Conservation (phyloP, 1,140 invertebrate genomes). For the Drosophila repleta region DNA sequence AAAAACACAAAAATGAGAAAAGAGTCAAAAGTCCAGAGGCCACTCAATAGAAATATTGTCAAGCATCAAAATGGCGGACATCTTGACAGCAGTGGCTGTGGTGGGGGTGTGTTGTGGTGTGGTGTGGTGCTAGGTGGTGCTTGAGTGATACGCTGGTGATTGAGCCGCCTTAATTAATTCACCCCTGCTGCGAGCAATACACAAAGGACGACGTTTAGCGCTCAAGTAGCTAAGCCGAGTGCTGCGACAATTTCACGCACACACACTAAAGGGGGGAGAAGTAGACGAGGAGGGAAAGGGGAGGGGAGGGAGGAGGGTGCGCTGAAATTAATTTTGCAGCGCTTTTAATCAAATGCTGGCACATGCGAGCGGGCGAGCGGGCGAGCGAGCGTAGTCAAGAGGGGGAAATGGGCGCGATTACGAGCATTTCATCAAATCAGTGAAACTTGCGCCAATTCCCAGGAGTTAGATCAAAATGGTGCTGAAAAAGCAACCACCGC, state of each 20-base stretch:
- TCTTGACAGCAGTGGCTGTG: conserved; percentile 36
- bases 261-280: neutral
- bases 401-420: conserved; percentile 58
- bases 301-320: neutral
- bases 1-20: too few species aligned
- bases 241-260: conserved; percentile 69
- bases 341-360: conserved; percentile 83
- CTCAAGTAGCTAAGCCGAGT: conserved; percentile 55
- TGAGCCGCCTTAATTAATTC: conserved; percentile 76
- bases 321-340: conserved; percentile 74
- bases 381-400: conserved; percentile 28
- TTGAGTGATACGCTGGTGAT: neutral
- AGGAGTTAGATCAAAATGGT: conserved; percentile 75
- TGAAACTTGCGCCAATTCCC: conserved; percentile 65
- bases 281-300: neutral
- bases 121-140: conserved; percentile 8
- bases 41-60: conserved; percentile 4
- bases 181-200: conserved; percentile 32
- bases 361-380: conserved; percentile 46
- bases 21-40: conserved; percentile 30
- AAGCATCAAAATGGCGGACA: conserved; percentile 73
- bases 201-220: conserved; percentile 74
- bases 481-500: conserved; percentile 31
- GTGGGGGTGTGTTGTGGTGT: neutral
- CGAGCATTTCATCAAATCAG: conserved; percentile 67